Conservation (phyloP, 2,888 invertebrate species). For the Ryuthela nishihirai region DNA sequence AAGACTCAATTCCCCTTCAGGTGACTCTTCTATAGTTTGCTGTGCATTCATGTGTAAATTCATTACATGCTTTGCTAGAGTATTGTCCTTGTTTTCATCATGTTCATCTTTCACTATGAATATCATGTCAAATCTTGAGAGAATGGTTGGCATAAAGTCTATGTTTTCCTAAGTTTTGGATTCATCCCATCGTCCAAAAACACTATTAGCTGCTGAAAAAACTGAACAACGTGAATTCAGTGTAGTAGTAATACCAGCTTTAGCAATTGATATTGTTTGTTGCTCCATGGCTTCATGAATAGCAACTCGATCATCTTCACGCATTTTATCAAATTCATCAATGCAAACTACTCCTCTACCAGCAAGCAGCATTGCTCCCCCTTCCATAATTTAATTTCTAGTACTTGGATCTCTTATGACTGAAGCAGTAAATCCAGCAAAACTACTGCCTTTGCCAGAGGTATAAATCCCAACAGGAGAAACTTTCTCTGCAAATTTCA, state of each 20-base stretch:
- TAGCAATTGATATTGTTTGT: conserved; percentile 98
- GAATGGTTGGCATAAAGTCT: conserved; percentile 99
- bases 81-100: conserved; percentile 78
- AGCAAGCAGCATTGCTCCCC: conserved; percentile 98
- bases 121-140: conserved; percentile 99
- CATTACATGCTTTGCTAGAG: conserved; percentile 93
- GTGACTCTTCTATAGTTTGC: conserved; percentile 55
- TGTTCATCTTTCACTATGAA: conserved; percentile 98
- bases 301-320: conserved; percentile 97
- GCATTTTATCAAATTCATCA: conserved; percentile 99
- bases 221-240: conserved; percentile 97
- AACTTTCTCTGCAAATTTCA: conserved; percentile 95
- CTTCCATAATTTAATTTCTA: conserved; percentile 94
- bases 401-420: conserved; percentile 89
- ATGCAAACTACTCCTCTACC: conserved; percentile 99
- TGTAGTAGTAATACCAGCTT: conserved; percentile 99
- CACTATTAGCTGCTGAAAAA: conserved; percentile 97
- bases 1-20: conserved; percentile 82
- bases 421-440: conserved; percentile 97
- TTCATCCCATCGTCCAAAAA: conserved; percentile 98
- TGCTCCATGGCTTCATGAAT: conserved; percentile 99
- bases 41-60: conserved; percentile 87
- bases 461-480: conserved; percentile 92
- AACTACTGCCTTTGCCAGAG: conserved; percentile 99
- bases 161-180: conserved; percentile 96